phyloP scores from a whole-genome alignment of 2,113 vertebrate genomes.

The Psephotus haematonotus region DNA sequence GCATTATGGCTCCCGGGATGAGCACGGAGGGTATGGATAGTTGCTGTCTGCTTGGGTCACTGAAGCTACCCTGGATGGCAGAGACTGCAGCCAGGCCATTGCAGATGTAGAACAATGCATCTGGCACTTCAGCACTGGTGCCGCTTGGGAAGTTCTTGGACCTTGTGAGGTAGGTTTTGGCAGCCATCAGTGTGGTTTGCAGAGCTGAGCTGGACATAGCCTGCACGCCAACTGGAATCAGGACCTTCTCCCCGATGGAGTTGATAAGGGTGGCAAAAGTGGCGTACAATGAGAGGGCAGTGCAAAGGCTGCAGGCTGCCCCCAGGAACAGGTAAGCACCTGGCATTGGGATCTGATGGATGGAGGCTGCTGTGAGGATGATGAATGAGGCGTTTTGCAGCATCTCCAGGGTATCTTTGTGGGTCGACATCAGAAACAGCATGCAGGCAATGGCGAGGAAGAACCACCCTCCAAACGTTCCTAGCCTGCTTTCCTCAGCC shows the following conservation, averaged over 20 bases:
- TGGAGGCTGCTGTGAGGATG: conserved; percentile 76
- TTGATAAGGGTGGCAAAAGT: conserved; percentile 86
- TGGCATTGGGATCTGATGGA: conserved; percentile 80
- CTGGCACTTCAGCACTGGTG: conserved; percentile 68
- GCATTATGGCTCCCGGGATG: conserved; percentile 82
- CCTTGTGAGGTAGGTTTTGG: not conserved
- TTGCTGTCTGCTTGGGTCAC: conserved; percentile 58
- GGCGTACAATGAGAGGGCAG: conserved; percentile 76
- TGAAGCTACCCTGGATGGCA: conserved; percentile 68
- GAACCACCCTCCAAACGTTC: conserved; percentile 87
- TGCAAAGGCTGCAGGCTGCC: conserved; percentile 79
- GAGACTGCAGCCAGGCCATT: conserved; percentile 85
- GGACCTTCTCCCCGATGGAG: conserved; percentile 85
- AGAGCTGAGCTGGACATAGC: conserved; percentile 72
- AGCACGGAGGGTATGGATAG: conserved; percentile 83
- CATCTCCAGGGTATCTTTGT: conserved; percentile 83
- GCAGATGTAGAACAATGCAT: conserved; percentile 84
- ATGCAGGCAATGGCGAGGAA: conserved; percentile 78
- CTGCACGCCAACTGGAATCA: conserved; percentile 82
- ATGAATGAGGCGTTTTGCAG: conserved; percentile 81
- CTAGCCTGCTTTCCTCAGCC: conserved; percentile 51
- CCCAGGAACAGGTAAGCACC: conserved; percentile 80
- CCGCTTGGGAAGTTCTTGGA: not conserved
- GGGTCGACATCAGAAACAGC: conserved; percentile 77
- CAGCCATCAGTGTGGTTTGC: conserved; percentile 30